These are phyloP conservation scores for Potamilus streckersoni DNA, from an alignment of 1,140 invertebrate species.

Conservation along the genomic window DNA sequence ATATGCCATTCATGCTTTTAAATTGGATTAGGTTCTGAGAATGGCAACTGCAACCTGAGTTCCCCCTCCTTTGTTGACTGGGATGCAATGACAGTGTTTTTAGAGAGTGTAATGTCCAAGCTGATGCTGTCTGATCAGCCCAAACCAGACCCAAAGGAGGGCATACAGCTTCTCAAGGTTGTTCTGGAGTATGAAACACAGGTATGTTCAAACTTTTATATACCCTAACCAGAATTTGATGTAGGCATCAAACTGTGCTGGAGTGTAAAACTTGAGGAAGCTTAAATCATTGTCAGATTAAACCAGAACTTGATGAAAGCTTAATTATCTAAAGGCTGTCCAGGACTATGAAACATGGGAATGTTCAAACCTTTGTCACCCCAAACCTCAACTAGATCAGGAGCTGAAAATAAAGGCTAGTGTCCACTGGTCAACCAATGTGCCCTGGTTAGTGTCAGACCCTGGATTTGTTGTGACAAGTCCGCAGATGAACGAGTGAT, in stretches of 20 bases:
- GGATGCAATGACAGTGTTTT: conserved; percentile 79
- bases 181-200: conserved; percentile 81
- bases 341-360: conserved; percentile 78
- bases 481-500: too few relatives aligned
- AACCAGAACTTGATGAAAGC: conserved; percentile 78
- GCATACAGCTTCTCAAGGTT: conserved; percentile 79
- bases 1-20: background rate
- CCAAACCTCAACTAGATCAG: conserved; percentile 75
- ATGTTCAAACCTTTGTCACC: conserved; percentile 52
- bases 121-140: conserved; percentile 73
- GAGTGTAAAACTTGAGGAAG: conserved; percentile 75
- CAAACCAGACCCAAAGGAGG: conserved; percentile 77
- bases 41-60: conserved; percentile 57
- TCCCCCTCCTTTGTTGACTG: conserved; percentile 76
- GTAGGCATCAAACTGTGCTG: conserved; percentile 80
- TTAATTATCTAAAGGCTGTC: conserved; percentile 81
- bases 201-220: conserved; percentile 58
- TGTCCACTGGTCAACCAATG: too few relatives aligned
- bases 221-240: conserved; percentile 74
- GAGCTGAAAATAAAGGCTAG: conserved; percentile 61
- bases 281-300: conserved; percentile 57
- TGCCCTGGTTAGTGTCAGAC: too few relatives aligned
- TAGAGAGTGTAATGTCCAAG: conserved; percentile 85
- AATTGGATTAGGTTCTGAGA: conserved; percentile 15
- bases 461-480: too few relatives aligned